A percentile compares a stretch with the other conserved stretches of the same genome.
phyloP scores from a whole-genome alignment of 2,797 vertebrate species.

The Synaphobranchus kaupii region DNA sequence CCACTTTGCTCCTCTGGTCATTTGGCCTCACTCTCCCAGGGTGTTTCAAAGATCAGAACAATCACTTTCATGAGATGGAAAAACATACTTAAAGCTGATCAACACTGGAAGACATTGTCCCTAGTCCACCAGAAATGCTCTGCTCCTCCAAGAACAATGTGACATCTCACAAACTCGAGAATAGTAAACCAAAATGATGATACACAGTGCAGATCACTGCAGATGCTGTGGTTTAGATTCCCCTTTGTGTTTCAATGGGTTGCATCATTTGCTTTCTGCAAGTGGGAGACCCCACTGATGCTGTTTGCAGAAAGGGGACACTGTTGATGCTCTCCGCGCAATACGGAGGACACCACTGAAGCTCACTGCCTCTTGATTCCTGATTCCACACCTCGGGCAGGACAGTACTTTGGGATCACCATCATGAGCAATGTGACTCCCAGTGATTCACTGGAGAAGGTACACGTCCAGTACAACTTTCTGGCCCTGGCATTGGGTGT shows the following conservation, averaged over 20 bases:
- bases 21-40: not conserved
- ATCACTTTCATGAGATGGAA: not conserved
- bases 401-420: constrained; percentile 37
- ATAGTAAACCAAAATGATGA: not conserved
- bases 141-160: not conserved
- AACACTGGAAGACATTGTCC: not conserved
- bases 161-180: not conserved
- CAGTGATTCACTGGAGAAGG: constrained; percentile 36
- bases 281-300: not conserved
- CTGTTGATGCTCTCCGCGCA: not conserved
- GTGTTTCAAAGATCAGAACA: not conserved
- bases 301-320: not conserved
- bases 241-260: constrained; percentile 6
- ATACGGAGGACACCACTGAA: not conserved
- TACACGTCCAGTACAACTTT: constrained; percentile 60
- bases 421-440: constrained; percentile 67
- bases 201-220: not conserved
- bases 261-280: constrained; percentile 16
- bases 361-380: constrained; percentile 30
- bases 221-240: not conserved
- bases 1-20: not conserved
- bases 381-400: constrained; percentile 44
- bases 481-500: constrained; percentile 61
- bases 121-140: not conserved
- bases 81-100: not conserved